Evolutionary conservation across 2,797 vertebrate species (phyloP).

Genomic region (Enteromius mattozi): DNA sequence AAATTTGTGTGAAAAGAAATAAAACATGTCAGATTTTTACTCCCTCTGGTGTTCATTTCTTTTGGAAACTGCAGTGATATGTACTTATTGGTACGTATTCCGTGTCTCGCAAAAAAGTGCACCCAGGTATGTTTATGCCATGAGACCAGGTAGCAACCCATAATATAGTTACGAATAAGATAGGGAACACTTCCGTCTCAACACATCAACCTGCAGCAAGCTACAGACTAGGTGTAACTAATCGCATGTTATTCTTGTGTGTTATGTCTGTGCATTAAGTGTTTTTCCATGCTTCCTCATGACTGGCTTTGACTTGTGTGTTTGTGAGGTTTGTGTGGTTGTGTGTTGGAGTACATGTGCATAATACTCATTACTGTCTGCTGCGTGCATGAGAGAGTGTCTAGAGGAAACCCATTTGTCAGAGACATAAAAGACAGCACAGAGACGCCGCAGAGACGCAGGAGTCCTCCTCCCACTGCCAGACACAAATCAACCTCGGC

Average conservation of each 20-base stretch:
- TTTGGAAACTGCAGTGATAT: too few species aligned
- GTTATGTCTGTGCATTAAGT: conserved; percentile 26
- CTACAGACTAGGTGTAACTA: conserved; percentile 1
- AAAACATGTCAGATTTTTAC: too few species aligned
- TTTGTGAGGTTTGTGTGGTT: conserved; percentile 31
- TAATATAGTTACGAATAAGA: background rate
- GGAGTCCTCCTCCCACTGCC: conserved; percentile 20
- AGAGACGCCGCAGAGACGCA: conserved; percentile 25
- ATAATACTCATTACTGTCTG: conserved; percentile 29
- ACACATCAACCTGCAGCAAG: background rate
- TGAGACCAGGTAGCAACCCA: too few species aligned
- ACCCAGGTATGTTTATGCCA: too few species aligned
- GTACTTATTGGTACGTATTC: too few species aligned
- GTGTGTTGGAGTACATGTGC: conserved; percentile 24
- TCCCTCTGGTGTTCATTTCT: too few species aligned
- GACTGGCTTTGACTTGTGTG: conserved; percentile 32
- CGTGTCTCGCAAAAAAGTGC: too few species aligned
- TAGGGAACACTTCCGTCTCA: background rate
- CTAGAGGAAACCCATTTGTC: conserved; percentile 41
- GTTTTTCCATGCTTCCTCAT: conserved; percentile 21
- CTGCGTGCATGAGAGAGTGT: conserved; percentile 47
- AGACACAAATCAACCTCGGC: conserved; percentile 37
- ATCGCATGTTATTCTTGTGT: conserved; percentile 16
- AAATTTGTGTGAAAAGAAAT: too few species aligned
- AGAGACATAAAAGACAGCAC: conserved; percentile 44